A percentile compares a stretch with the other conserved stretches of the same genome.
phyloP scores from a whole-genome alignment of 1,140 invertebrate genomes.

The Leptinotarsa defecta region DNA sequence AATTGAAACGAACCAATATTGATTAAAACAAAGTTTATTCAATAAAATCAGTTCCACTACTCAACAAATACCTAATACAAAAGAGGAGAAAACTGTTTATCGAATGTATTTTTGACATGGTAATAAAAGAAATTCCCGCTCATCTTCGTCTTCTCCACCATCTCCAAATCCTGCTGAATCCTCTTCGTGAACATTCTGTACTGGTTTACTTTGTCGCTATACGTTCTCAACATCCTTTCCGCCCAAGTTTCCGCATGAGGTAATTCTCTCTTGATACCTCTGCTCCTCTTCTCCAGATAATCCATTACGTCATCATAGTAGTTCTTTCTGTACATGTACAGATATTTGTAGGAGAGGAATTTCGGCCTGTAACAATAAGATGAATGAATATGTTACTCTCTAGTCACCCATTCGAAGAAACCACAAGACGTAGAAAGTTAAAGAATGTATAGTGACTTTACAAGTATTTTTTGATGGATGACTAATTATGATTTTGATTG shows the following conservation, averaged over 20 bases:
- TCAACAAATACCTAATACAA: constrained; percentile 12
- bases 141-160: constrained; percentile 48
- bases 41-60: not conserved
- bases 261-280: constrained; percentile 68
- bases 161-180: constrained; percentile 42
- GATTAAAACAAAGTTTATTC: not conserved
- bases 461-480: too few species aligned
- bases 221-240: constrained; percentile 75
- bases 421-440: too few species aligned
- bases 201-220: constrained; percentile 59
- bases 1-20: too few species aligned
- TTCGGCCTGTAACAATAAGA: constrained; percentile 64
- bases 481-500: too few species aligned
- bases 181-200: constrained; percentile 40
- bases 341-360: constrained; percentile 78
- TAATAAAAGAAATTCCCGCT: constrained; percentile 49
- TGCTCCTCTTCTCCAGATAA: constrained; percentile 75
- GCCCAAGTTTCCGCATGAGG: constrained; percentile 81
- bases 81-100: constrained; percentile 30
- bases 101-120: constrained; percentile 51
- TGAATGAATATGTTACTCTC: not conserved
- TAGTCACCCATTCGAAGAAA: too few species aligned
- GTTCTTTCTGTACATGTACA: constrained; percentile 81
- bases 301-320: constrained; percentile 85
- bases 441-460: too few species aligned